Percentiles rank a stretch among this genome's conserved stretches.
Evolutionary conservation across 2,113 vertebrate genomes (phyloP).

Genomic region (Pyrgilauda ruficollis): DNA sequence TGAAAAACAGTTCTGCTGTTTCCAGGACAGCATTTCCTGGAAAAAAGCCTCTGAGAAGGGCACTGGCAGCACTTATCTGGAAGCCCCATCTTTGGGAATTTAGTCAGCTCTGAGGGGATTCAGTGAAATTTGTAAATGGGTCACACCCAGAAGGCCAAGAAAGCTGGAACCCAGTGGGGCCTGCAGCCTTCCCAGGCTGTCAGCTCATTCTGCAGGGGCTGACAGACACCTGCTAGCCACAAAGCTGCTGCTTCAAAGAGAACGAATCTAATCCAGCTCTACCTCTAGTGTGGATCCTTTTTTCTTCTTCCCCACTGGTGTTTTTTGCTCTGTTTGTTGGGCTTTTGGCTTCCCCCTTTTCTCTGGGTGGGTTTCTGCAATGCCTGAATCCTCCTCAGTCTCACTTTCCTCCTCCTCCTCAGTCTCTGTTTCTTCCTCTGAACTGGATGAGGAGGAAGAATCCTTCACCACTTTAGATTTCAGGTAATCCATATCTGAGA

Average conservation of each 20-base stretch:
- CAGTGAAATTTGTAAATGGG: neutral
- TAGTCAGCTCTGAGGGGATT: neutral
- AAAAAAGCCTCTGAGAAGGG: neutral
- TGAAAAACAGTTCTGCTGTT: neutral
- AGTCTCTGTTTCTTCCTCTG: conserved; percentile 39
- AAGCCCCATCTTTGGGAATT: neutral
- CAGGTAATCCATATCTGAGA: conserved; percentile 96
- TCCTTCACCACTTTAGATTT: conserved; percentile 85
- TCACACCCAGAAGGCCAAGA: neutral
- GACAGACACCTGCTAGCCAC: accelerated
- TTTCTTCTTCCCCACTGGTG: neutral
- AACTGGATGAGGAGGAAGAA: conserved; percentile 3
- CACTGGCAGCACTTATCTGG: neutral
- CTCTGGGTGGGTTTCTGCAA: conserved; percentile 2
- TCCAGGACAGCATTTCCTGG: neutral
- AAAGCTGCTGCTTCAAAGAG: neutral
- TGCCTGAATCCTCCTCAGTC: neutral
- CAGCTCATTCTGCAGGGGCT: neutral
- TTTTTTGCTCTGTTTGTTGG: neutral
- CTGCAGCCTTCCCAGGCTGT: neutral
- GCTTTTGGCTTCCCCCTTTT: neutral
- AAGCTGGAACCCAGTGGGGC: neutral
- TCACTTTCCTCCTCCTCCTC: conserved; percentile 14
- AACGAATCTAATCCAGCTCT: neutral
- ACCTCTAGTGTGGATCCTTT: conserved; percentile 15